Conservation (phyloP, 2,888 invertebrate species). For the Andrena minutula region DNA sequence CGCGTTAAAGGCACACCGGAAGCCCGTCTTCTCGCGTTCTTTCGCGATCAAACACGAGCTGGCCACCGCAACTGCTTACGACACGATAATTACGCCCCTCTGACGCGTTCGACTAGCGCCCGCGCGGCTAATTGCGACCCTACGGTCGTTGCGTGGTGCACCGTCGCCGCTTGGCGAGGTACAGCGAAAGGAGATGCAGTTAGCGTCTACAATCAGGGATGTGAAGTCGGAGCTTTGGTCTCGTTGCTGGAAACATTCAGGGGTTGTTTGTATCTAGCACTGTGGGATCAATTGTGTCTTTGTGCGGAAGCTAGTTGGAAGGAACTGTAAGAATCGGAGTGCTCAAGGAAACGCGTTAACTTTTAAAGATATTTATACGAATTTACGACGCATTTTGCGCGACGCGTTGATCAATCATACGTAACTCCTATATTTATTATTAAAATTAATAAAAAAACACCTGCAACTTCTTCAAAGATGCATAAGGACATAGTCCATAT, state of each 20-base stretch:
- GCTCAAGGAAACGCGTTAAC: no score
- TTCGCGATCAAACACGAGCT: slow-evolving; percentile 39
- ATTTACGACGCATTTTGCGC: no score
- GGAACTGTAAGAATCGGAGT: no score
- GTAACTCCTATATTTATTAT: no score
- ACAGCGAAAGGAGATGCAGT: background rate
- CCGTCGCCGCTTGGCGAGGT: background rate
- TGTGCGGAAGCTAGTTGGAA: no score
- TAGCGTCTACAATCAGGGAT: background rate
- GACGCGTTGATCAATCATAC: no score
- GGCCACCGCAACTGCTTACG: slow-evolving; percentile 39
- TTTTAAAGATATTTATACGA: no score
- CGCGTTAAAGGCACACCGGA: slow-evolving; percentile 38
- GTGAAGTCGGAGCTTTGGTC: background rate
- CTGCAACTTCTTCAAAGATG: no score
- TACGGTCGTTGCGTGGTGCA: slow-evolving; percentile 2
- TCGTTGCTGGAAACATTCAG: background rate
- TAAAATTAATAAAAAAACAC: no score
- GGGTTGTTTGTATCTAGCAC: no score
- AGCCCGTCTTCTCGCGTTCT: slow-evolving; percentile 12
- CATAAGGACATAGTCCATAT: no score
- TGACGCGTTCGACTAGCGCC: slow-evolving; percentile 25
- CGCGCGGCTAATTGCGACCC: slow-evolving; percentile 43
- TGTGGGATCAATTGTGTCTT: no score
- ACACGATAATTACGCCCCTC: slow-evolving; percentile 53